Base-by-base conservation (phyloP, 92 coral and sea anemone species). In the Heliopora coerulea region DNA sequence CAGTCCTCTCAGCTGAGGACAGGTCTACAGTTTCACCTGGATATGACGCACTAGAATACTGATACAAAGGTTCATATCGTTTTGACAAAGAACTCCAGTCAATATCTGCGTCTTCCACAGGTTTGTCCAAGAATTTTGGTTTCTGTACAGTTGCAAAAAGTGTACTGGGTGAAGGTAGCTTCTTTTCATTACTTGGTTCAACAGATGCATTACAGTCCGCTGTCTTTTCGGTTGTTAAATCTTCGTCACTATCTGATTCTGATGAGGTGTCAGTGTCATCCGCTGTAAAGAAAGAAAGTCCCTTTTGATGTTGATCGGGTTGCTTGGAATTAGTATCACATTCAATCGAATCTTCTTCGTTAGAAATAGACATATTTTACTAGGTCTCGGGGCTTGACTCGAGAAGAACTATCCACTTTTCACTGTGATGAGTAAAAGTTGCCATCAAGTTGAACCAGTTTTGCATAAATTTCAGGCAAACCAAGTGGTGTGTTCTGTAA, bases 141-240 rank as follows among this genome's bases (percentile, higher is more conserved):
- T 88, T 79, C 18, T 97, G 91, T 10, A 93, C 96, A 0, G 96
- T 93, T 0, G 98, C 96, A 56, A 93, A 93, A 29, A 93, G 78
- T 18, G 98, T 93, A 14, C 83, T 80, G 0, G 98, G 98, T 9
- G 98, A 93, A 8, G 98, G 98, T 8, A 93, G 90, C 73, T 92
- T 89, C 13, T 85, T 74, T 24, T 59, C 59, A 40, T 74, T 74
- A 20, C 74, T 60, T 29, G 70, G 25, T 40, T 14, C 61, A 46
- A 73, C 37, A 28, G 65, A 49, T 3, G 10, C 26, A 1, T 40
- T 66, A 0, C 59, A 10, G 27, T 74, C 60, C 40, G 67, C 54
- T 21, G 82, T 68, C 37, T 58, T 56, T 14, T 34, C 59, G 11
- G 37, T 50, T 32, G 62, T 56, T 15, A 62, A 62, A 7, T 31